Evolutionary conservation across 2,888 invertebrate species (phyloP), one percentile per base, ranked within the genome.

Genomic region (Drosophila anomelani): DNA sequence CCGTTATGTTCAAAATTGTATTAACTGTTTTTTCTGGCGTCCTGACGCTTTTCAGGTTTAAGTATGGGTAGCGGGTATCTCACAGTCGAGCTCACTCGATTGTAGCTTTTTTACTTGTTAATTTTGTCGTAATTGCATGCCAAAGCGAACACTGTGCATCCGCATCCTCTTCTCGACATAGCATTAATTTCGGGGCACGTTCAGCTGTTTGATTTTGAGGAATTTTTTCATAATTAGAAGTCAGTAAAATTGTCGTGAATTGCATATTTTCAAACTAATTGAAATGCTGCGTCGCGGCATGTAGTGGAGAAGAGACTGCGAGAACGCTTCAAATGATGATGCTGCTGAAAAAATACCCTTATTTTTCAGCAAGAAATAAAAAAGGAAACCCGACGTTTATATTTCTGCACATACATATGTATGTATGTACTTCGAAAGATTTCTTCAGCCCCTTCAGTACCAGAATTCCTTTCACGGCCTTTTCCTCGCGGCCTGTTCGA

Each of bases 141-240:
- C n/a, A 29, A 5, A n/a, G n/a, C 29, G 12, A 47, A 29, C 47
- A 47, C 47, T 32, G 51, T 32, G 51, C 39, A 20, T 39, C 9
- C 34, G 20, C 23, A 13, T 26, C 13, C 61, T 17, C 3, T 20
- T 47, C 38, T 29, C 23, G 44, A 15, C 32, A 29, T n/a, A 39
- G n/a, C 12, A 49, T 29, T 34, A 38, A 15, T 23, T 17, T 32
- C 39, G 43, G 15, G 57, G 75, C 75, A 58, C 58, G 78, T 43
- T 77, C 46, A 61, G 73, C 67, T 71, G 77, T 80, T 77, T 77
- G 76, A 87, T 80, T 80, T 70, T 75, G 51, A 77, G 80, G 77
- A 87, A 85, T 85, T 81, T 61, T 74, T 81, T 47, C 76, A 81
- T 85, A 85, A 85, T 85, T 85, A 85, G 61, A 85, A 75, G 73